A percentile compares a stretch with the other conserved stretches of the same genome.
These are phyloP conservation scores for Sebastes oblongus DNA, from an alignment of 2,797 vertebrate genomes.

Conservation along the genomic window DNA sequence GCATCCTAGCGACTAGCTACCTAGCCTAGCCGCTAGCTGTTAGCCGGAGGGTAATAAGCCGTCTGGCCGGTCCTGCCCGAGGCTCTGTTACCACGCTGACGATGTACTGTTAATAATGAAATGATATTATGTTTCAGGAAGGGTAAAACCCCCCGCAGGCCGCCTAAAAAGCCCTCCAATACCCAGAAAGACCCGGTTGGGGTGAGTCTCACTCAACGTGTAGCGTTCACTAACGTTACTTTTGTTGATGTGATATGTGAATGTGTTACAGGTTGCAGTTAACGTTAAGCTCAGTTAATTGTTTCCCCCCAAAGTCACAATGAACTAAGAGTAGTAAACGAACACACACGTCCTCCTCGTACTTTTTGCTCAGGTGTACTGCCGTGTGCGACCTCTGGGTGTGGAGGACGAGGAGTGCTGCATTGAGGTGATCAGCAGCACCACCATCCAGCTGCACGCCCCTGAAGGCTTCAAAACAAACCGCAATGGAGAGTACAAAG, in stretches of 20 bases:
- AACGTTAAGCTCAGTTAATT: too few species aligned
- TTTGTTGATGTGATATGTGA: too few species aligned
- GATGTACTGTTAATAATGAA: background rate
- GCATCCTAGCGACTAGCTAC: background rate
- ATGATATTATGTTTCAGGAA: constrained; percentile 73
- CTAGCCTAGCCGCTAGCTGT: background rate
- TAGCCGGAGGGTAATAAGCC: background rate
- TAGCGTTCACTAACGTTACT: background rate
- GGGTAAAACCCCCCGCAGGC: constrained; percentile 84
- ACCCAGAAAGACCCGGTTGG: constrained; percentile 92
- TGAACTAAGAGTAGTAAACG: background rate
- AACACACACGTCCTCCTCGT: background rate
- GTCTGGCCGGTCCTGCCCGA: background rate
- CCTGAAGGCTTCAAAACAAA: constrained; percentile 90
- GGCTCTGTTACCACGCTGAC: background rate
- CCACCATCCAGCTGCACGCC: constrained; percentile 91
- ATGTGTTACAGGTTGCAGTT: background rate
- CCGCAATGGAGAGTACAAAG: constrained; percentile 93
- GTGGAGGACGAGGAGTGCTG: constrained; percentile 86
- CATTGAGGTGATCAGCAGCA: constrained; percentile 91
- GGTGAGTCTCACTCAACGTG: constrained; percentile 77
- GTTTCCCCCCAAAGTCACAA: background rate
- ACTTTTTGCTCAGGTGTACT: constrained; percentile 86
- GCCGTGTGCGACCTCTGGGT: constrained; percentile 89
- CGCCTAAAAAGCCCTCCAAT: constrained; percentile 83